Base-by-base conservation (phyloP, 2,797 vertebrate genomes). In the Lithobates sylvaticus region DNA sequence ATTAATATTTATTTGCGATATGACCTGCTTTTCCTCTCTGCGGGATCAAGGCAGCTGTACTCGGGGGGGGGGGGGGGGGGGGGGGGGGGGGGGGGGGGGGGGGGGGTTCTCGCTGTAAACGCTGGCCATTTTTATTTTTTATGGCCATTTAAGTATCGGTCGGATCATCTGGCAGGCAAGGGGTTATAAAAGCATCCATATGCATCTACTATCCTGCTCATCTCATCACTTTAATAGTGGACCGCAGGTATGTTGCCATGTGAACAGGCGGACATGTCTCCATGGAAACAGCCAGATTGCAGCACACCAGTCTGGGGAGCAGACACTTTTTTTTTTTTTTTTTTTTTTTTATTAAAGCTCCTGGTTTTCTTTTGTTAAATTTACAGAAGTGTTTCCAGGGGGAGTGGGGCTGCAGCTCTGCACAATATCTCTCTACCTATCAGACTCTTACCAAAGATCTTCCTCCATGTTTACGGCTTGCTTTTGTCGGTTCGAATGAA, bases 191-290 rank as follows among this genome's bases (percentile, higher is more conserved):
- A 83, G 81, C 86, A 83, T 87, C 76, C 81, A 83, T 87, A 87
- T 87, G 86, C 86, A 87, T 87, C 39, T 77, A 76, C 81, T 84
- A 84, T 80, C 75, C 77, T 76, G 81, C 81, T 87, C 86, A 78
- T 93, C 92, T 95, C 96, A 95, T 97, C 96, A 95, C 97, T 97
- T 96, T 96, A 96, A 97, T 96, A 98, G 96, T 97, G 97, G 97
- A 98, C 98, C 96, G 94, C 96, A 95, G 97, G 97, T 96, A 96
- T 96, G 98, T 99, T 99, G 97, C 98, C 97, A 99, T 99, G 97
- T 97, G 98, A 97, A 99, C 98, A 97, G 97, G 97, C 95, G 96
- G 93, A 97, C 96, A 94, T 91, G 95, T 99, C 97, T 87, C 98
- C 97, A 98, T 99, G 96, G 98, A 96, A 99, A 99, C 93, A 95